Base-by-base conservation (phyloP, 2,888 invertebrate genomes). In the Harpalus rufipes region DNA sequence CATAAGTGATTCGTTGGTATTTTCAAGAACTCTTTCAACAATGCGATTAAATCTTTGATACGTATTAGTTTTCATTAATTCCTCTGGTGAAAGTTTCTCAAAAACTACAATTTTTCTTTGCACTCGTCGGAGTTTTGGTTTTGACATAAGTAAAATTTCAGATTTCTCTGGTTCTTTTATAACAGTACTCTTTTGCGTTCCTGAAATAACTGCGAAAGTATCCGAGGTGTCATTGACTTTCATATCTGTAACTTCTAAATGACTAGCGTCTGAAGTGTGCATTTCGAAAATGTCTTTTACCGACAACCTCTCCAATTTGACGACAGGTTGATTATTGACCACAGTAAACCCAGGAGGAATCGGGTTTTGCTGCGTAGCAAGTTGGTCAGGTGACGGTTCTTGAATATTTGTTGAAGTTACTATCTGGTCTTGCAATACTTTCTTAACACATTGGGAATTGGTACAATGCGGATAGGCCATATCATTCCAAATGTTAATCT, bases 1-100 rank as follows among this genome's bases (percentile, higher is more conserved):
- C 86, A 95, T 95, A 84, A 96, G 94, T 65, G 96, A 92, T 89
- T 98, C 98, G 90, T 99, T 99, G 56, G 97, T 95, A 87, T 95
- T 95, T 89, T 98, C 98, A 90, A 99, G 95, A 86, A 99, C 97
- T 87, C 95, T 94, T 89, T 99, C 99, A 89, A 99, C 96, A 83
- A 97, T 94, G 88, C 95, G 95, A 90, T 96, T 97, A 91, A 99
- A 99, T 88, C 97, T 95, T 89, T 97, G 96, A 92, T 98, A 99
- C 12, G 98, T 98, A 90, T 98, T 98, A 25, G 98, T 98, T 89
- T 99, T 98, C 94, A 98, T 96, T 39, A 98, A 93, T 91, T 98
- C 98, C 90, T 98, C 98, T 85, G 96, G 94, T 85, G 96, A 95
- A 85, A 97, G 91, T 92, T 97, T 97, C 89, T 96, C 95, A 87